Conservation (phyloP, 2,113 vertebrate species). For the Myiopsitta monachus region DNA sequence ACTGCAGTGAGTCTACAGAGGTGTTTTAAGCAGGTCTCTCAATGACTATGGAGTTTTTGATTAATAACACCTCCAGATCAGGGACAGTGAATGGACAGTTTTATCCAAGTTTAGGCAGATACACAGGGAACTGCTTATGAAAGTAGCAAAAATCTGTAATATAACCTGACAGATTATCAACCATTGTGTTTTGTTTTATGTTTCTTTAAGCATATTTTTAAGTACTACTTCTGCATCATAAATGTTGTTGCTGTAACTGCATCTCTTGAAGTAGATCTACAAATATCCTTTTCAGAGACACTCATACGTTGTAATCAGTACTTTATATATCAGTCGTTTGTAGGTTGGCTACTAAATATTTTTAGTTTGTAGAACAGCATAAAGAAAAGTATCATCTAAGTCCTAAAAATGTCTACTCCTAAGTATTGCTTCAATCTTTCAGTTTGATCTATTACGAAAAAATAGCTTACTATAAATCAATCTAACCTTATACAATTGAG, state of each 20-base stretch:
- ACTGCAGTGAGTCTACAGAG: not conserved
- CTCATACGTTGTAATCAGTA: not conserved
- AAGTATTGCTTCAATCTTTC: not conserved
- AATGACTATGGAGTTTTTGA: not conserved
- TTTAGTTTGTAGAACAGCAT: not conserved
- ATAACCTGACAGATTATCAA: not conserved
- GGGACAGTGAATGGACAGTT: not conserved
- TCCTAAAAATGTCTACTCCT: not conserved
- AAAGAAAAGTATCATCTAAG: not conserved
- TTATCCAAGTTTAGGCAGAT: not conserved
- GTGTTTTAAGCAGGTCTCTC: not conserved
- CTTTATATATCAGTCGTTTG: not conserved
- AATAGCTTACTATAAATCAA: conserved; percentile 19
- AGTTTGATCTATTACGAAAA: conserved; percentile 6
- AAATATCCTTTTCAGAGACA: not conserved
- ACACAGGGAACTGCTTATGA: not conserved
- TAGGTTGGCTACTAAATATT: not conserved
- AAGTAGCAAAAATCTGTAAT: not conserved
- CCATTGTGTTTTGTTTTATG: not conserved
- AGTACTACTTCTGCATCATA: not conserved
- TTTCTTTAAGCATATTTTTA: not conserved
- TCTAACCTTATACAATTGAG: not conserved
- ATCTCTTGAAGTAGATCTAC: not conserved
- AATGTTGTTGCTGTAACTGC: not conserved
- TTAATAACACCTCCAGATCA: not conserved